A percentile compares a stretch with the other conserved stretches of the same genome.
These are phyloP conservation scores for Sphaerophoria rueppellii DNA, from an alignment of 2,888 invertebrate species.

Conservation along the genomic window DNA sequence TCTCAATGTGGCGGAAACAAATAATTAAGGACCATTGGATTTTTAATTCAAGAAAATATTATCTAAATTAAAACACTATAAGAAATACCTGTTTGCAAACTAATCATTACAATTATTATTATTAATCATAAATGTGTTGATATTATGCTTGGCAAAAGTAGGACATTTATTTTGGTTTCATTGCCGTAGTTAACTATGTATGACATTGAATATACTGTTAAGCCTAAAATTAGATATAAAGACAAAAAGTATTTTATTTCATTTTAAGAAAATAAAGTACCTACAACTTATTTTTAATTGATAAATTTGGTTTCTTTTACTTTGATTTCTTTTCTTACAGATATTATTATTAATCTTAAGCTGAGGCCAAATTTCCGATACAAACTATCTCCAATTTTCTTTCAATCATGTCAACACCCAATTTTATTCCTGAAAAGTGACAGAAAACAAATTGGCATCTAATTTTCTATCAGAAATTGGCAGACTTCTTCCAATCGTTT, in stretches of 20 bases:
- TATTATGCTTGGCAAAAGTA: constrained; percentile 32
- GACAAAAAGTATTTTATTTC: constrained; percentile 10
- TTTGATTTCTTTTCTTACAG: background rate
- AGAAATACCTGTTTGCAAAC: constrained; percentile 25
- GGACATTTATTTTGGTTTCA: constrained; percentile 58
- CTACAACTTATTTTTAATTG: constrained; percentile 21
- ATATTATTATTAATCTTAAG: too few species aligned
- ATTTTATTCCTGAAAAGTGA: too few species aligned
- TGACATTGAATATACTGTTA: constrained; percentile 10
- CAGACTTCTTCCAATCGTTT: too few species aligned
- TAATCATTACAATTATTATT: constrained; percentile 9
- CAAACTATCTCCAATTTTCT: too few species aligned
- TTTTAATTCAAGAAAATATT: constrained; percentile 32
- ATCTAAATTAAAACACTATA: background rate
- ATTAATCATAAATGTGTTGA: constrained; percentile 23
- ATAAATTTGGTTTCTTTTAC: background rate
- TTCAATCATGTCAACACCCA: too few species aligned
- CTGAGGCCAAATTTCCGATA: too few species aligned
- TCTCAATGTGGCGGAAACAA: constrained; percentile 33
- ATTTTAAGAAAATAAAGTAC: background rate
- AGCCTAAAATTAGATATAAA: constrained; percentile 3
- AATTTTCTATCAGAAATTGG: too few species aligned
- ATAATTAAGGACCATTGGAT: constrained; percentile 61
- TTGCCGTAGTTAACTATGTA: constrained; percentile 48
- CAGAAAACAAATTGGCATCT: too few species aligned